Evolutionary conservation across 2,797 vertebrate genomes (phyloP), one percentile per base, ranked within the genome.

Genomic region (Octomys mimax): DNA sequence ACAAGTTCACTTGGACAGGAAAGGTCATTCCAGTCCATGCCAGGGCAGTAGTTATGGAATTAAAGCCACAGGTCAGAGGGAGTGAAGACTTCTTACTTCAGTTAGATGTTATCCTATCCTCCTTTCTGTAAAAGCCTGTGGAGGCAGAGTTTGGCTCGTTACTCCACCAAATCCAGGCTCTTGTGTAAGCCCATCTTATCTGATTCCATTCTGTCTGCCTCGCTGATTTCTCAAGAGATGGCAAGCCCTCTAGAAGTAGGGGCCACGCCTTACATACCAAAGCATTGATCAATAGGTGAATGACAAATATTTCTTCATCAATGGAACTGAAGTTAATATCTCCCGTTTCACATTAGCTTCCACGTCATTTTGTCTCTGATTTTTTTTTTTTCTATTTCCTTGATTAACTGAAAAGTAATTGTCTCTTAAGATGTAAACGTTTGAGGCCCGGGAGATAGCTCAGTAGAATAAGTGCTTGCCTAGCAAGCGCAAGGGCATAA

Each of bases 191-290:
- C 28, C 31, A 24, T 39, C 1, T 87, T 95, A 97, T 62, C 66
- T 92, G 92, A 95, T 92, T 84, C 39, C n/a, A 54, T 92, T 75
- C 78, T 87, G 24, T 81, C 62, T 88, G 22, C 91, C 66, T 4
- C 33, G 59, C 33, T 68, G 91, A 87, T 96, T 96, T 89, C 66
- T 80, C 87, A 59, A 39, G 10, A 81, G 77, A 85, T 86, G 73
- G 36, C 31, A 90, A 94, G 54, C 36, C 71, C 39, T 68, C 5
- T 57, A 64, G 79, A 68, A 57, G 42, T 52, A 95, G 19, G 36
- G 52, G 89, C 68, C 85, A 88, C 92, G 88, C 66, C 82, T 90
- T 62, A 0, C 7, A n/a, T 92, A 82, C 87, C 68, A 78, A 22
- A 86, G 59, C 13, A 21, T 19, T 87, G 66, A 80, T 75, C n/a